These are phyloP conservation scores for Drosophila mulleri DNA, from an alignment of 2,888 invertebrate species.

Conservation along the genomic window DNA sequence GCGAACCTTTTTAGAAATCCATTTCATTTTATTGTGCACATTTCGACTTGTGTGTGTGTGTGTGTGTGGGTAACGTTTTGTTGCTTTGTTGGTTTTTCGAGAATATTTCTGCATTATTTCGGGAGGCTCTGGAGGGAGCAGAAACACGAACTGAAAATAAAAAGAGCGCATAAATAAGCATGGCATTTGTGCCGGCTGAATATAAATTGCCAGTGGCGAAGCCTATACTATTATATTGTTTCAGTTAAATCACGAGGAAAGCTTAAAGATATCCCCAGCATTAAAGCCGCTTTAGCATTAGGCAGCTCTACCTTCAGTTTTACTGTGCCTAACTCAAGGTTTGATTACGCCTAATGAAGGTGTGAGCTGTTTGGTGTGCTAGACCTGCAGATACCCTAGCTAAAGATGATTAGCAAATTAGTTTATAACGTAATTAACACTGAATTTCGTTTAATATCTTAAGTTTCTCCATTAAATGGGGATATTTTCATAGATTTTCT, in stretches of 20 bases:
- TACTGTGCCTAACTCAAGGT: no score
- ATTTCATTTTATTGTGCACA: slow-evolving; percentile 62
- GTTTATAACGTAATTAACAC: not conserved
- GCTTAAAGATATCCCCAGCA: not conserved
- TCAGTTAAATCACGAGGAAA: not conserved
- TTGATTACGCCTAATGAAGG: not conserved
- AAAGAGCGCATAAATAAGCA: slow-evolving; percentile 57
- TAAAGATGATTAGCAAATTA: not conserved
- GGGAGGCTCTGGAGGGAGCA: slow-evolving; percentile 56
- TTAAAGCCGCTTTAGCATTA: not conserved
- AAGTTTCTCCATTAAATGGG: no score
- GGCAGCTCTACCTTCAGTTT: not conserved
- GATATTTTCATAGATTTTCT: not conserved
- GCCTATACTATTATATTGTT: slow-evolving; percentile 15
- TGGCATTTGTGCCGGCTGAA: slow-evolving; percentile 51
- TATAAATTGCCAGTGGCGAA: slow-evolving; percentile 48
- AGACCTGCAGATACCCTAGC: no score
- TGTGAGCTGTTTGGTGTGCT: not conserved
- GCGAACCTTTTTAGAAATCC: slow-evolving; percentile 69
- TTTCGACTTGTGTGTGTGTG: slow-evolving; percentile 40
- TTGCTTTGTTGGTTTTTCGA: slow-evolving; percentile 13
- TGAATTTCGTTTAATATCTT: not conserved
- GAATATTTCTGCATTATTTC: slow-evolving; percentile 77
- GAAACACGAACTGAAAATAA: slow-evolving; percentile 55
- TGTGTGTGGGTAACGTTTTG: slow-evolving; percentile 40